phyloP scores from a whole-genome alignment of 2,888 invertebrate genomes.

The Caenorhabditis panamensis region DNA sequence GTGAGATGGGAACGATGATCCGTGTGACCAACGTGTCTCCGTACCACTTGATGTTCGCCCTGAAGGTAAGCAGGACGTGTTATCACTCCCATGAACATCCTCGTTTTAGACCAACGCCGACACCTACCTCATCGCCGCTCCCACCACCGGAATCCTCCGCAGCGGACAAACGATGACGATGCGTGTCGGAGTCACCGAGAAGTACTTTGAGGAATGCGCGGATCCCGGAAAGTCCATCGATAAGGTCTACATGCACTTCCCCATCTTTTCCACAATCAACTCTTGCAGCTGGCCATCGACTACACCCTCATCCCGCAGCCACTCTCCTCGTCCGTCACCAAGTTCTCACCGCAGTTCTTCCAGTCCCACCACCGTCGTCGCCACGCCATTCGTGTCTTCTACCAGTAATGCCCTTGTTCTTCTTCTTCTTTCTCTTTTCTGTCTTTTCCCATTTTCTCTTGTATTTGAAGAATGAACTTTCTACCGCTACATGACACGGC shows the following conservation, averaged over 20 bases:
- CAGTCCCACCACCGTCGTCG: constrained; percentile 42
- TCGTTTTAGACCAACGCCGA: constrained; percentile 54
- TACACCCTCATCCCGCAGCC: constrained; percentile 42
- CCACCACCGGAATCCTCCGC: constrained; percentile 51
- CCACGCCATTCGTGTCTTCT: constrained; percentile 56
- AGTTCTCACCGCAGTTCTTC: constrained; percentile 47
- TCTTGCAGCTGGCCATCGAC: constrained; percentile 57
- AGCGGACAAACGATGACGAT: constrained; percentile 54
- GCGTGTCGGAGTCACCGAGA: constrained; percentile 48
- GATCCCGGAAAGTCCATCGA: constrained; percentile 52
- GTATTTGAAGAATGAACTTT: too few relatives aligned
- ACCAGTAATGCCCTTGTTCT: constrained; percentile 29
- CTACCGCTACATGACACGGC: too few relatives aligned
- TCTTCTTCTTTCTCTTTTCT: too few relatives aligned
- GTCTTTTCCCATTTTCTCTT: too few relatives aligned
- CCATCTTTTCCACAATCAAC: not conserved
- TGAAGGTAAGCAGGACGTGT: constrained; percentile 13
- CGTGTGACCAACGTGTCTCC: constrained; percentile 46
- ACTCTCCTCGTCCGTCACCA: not conserved
- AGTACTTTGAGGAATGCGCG: constrained; percentile 19
- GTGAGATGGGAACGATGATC: constrained; percentile 1
- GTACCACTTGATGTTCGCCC: constrained; percentile 47
- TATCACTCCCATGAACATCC: not conserved
- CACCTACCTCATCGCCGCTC: constrained; percentile 55
- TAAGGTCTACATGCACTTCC: constrained; percentile 2